phyloP scores from a whole-genome alignment of 2,113 vertebrate genomes.

The Phyllopteryx taeniolatus region DNA sequence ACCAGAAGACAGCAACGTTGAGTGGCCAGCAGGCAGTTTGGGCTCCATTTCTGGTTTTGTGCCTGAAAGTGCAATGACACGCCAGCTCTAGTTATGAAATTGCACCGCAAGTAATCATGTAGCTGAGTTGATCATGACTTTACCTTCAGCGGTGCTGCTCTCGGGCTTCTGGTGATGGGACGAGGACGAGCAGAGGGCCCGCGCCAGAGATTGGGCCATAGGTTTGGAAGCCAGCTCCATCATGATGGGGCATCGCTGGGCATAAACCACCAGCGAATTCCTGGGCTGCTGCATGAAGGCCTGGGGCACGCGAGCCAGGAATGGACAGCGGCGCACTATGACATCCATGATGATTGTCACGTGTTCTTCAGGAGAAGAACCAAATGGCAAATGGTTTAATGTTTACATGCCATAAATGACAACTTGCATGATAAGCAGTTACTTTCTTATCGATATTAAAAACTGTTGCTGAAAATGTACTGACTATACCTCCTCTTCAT shows the following conservation, averaged over 20 bases:
- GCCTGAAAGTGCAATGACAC: conserved; percentile 28
- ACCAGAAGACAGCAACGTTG: conserved; percentile 45
- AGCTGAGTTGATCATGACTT: conserved; percentile 29
- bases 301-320: conserved; percentile 88
- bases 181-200: conserved; percentile 78
- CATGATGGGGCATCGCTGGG: conserved; percentile 92
- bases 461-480: neutral
- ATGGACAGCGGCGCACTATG: conserved; percentile 88
- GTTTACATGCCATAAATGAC: neutral
- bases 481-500: neutral
- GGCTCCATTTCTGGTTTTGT: conserved; percentile 41
- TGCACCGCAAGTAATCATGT: neutral
- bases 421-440: neutral
- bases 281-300: conserved; percentile 91
- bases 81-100: neutral
- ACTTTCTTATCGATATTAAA: neutral
- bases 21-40: conserved; percentile 72
- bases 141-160: conserved; percentile 70
- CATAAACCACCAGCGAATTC: conserved; percentile 83
- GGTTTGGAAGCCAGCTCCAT: conserved; percentile 85
- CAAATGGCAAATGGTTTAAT: neutral
- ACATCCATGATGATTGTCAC: conserved; percentile 79
- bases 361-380: neutral
- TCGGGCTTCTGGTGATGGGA: conserved; percentile 74
- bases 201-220: conserved; percentile 71